phyloP scores from a whole-genome alignment of 2,888 invertebrate genomes.

The Hypomecis punctinalis region DNA sequence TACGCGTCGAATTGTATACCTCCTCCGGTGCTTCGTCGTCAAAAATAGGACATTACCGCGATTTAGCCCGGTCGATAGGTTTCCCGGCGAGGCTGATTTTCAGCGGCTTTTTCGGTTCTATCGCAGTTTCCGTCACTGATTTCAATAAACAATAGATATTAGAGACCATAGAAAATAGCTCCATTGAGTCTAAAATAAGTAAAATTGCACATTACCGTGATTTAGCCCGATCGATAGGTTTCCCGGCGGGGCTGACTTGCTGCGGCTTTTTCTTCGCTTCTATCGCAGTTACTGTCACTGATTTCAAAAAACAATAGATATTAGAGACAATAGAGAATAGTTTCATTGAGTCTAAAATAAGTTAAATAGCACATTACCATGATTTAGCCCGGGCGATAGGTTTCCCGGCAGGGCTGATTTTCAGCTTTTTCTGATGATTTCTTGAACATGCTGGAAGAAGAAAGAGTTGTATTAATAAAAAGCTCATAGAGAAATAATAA shows the following conservation, averaged over 20 bases:
- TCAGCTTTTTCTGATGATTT: too few relatives aligned
- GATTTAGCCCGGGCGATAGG: too few relatives aligned
- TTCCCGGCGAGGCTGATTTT: conserved; percentile 61
- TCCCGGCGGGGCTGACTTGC: conserved; percentile 57
- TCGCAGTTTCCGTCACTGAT: conserved; percentile 57
- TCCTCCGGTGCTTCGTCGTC: too few relatives aligned
- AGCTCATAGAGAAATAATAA: background rate
- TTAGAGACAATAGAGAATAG: conserved; percentile 76
- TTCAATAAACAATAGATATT: too few relatives aligned
- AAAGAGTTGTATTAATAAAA: background rate
- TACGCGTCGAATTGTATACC: too few relatives aligned
- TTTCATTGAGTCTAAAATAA: conserved; percentile 83
- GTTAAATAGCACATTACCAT: too few relatives aligned
- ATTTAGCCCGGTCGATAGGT: conserved; percentile 85
- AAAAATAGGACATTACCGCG: conserved; percentile 58
- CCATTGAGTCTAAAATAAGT: conserved; percentile 81
- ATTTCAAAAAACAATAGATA: too few relatives aligned
- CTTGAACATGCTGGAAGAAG: conserved; percentile 89
- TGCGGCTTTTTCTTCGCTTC: conserved; percentile 64
- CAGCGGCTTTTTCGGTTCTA: conserved; percentile 60
- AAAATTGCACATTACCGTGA: conserved; percentile 61
- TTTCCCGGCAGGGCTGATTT: too few relatives aligned
- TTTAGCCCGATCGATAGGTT: conserved; percentile 85
- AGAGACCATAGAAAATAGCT: conserved; percentile 79
- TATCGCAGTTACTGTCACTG: conserved; percentile 58